Evolutionary conservation across 2,113 vertebrate species (phyloP), one percentile per base, ranked within the genome.

Genomic region (Ageneiosus marmoratus): DNA sequence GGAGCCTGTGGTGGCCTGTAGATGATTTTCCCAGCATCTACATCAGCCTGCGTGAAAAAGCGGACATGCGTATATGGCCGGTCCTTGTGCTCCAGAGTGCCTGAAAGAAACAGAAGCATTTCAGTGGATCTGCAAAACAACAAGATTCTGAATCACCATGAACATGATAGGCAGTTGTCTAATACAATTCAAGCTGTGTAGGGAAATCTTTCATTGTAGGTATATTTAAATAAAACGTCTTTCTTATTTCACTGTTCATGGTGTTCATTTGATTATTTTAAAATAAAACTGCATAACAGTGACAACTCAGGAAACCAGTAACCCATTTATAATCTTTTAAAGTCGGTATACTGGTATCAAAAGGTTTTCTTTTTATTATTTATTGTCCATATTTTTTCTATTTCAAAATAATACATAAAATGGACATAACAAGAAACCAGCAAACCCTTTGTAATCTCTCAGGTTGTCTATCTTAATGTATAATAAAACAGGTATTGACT

Each of bases 21-120:
- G 37, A 95, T 41, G 18, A 99, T 95, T 87, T 93, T 96, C 5
- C 96, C 95, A 0, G 87, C 84, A 90, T 96, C 94, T 44, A 99
- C 88, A 56, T 99, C 98, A 0, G 95, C 95, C 90, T 99, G 98
- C 2, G 92, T 96, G 92, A 99, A 99, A 83, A 88, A 89, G 11
- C 7, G 90, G 67, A 92, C 92, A 0, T 95, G 89, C 13, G 85
- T 79, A 78, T 93, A 90, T 1, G 97, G 95, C 22, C 84, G 88
- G 88, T 96, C 95, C 18, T 85, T 90, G 67, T 97, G 96, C 84
- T 98, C 98, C 29, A 99, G 88, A 0, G 90, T 55, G 37, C 98
- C 98, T 99, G 85, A 7, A 48, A 79, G 44, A 48, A 73, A 77
- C 41, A 50, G 0, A 82, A 48, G 15, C 12, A 22, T 62, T 44